A percentile compares a stretch with the other conserved stretches of the same genome.
These are phyloP conservation scores for Phymanthus crucifer DNA, from an alignment of 92 coral and sea anemone genomes.

Conservation along the genomic window DNA sequence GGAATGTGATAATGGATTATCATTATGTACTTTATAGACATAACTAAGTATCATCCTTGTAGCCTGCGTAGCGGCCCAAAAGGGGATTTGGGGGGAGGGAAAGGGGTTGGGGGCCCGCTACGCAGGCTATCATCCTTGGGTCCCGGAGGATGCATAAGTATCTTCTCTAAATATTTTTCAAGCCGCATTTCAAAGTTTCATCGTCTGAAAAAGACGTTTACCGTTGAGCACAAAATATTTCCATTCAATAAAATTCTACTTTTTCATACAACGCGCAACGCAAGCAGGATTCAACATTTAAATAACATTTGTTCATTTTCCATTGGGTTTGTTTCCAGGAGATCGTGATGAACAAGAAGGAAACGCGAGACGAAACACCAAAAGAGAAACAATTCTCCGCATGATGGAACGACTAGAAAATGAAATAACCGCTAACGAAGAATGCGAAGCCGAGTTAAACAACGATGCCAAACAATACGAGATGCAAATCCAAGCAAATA, in stretches of 20 bases:
- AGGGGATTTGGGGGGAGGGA: too few species aligned
- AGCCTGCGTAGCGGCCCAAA: too few species aligned
- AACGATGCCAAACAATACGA: slow-evolving; percentile 69
- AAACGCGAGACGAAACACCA: slow-evolving; percentile 49
- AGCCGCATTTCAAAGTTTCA: too few species aligned
- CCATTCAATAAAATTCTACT: too few species aligned
- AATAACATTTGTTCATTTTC: not conserved
- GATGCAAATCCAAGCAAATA: slow-evolving; percentile 65
- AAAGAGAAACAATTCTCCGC: slow-evolving; percentile 68
- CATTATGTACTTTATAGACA: not conserved
- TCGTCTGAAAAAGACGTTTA: too few species aligned
- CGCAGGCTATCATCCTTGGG: too few species aligned
- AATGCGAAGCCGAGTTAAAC: slow-evolving; percentile 53
- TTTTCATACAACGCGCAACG: too few species aligned
- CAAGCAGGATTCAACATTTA: not conserved
- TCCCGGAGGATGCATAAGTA: too few species aligned
- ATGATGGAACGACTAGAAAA: slow-evolving; percentile 86
- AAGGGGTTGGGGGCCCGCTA: too few species aligned
- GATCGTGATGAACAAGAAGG: slow-evolving; percentile 44
- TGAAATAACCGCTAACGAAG: slow-evolving; percentile 68
- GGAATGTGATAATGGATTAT: not conserved
- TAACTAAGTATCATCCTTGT: not conserved
- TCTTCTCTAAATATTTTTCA: too few species aligned
- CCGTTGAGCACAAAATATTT: too few species aligned
- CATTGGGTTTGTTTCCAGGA: slow-evolving; percentile 12